Conservation (phyloP, 2,797 vertebrate species). For the Ara ararauna region DNA sequence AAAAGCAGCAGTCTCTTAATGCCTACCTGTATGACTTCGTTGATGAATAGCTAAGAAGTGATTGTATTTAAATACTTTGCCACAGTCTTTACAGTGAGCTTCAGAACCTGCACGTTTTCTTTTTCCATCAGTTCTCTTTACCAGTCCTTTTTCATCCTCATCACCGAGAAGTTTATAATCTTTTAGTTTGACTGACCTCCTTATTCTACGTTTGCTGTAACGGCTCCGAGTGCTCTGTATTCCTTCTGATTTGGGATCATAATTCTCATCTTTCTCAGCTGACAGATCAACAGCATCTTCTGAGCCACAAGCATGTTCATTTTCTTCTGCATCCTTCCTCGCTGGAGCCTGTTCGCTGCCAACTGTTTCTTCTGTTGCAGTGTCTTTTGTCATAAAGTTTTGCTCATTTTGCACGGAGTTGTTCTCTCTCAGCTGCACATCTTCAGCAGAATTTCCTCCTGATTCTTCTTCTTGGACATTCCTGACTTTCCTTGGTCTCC, state of each 20-base stretch:
- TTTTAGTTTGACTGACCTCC: constrained; percentile 87
- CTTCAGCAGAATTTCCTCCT: constrained; percentile 22
- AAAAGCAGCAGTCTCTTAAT: not conserved
- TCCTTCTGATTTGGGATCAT: constrained; percentile 68
- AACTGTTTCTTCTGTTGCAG: not conserved
- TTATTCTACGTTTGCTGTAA: constrained; percentile 87
- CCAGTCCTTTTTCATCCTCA: constrained; percentile 74
- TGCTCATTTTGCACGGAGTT: constrained; percentile 77
- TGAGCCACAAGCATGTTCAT: constrained; percentile 46
- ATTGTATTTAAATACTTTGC: constrained; percentile 93
- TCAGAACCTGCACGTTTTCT: constrained; percentile 84
- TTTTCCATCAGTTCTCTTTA: constrained; percentile 80
- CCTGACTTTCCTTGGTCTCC: constrained; percentile 85
- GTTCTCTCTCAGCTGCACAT: constrained; percentile 77
- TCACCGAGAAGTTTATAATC: constrained; percentile 87
- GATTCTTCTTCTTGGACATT: constrained; percentile 33
- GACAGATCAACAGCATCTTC: not conserved
- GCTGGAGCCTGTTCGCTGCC: constrained; percentile 11
- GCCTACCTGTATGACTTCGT: constrained; percentile 92
- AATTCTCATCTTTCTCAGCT: constrained; percentile 77
- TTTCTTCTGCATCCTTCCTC: constrained; percentile 48
- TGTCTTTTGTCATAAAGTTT: constrained; percentile 60
- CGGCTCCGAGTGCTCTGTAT: constrained; percentile 72
- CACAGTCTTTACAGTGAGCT: constrained; percentile 90
- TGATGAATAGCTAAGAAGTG: constrained; percentile 92